A percentile compares a stretch with the other conserved stretches of the same genome.
Conservation (phyloP, 2,888 invertebrate genomes). For the Lasioglossum calceatum region DNA sequence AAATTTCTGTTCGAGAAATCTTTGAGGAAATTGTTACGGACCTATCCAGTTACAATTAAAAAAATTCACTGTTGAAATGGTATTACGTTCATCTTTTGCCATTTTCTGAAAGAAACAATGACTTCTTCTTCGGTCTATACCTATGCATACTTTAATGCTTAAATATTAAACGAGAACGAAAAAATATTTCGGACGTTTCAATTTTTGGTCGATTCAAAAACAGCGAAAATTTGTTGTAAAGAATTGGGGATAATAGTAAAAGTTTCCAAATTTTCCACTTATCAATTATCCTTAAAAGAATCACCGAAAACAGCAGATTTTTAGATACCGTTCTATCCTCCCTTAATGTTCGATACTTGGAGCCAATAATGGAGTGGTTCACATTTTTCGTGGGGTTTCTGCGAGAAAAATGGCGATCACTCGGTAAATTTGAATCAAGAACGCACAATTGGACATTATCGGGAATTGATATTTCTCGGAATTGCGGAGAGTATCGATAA, state of each 20-base stretch:
- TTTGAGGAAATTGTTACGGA: slow-evolving; percentile 4
- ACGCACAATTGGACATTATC: slow-evolving; percentile 33
- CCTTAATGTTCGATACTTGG: no score
- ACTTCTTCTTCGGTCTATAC: no score
- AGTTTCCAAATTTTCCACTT: no score
- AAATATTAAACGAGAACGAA: no score
- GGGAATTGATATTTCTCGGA: slow-evolving; percentile 21
- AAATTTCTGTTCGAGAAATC: slow-evolving; percentile 24
- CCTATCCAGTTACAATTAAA: background rate
- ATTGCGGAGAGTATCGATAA: slow-evolving; percentile 43
- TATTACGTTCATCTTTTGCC: background rate
- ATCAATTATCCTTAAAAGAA: background rate
- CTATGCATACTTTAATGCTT: no score
- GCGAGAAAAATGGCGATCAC: background rate
- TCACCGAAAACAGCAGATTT: background rate
- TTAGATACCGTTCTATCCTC: background rate
- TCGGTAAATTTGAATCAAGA: background rate
- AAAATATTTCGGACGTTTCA: no score
- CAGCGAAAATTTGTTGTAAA: no score
- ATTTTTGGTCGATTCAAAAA: no score
- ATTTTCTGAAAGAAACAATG: no score
- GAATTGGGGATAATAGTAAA: no score
- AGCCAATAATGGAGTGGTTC: background rate
- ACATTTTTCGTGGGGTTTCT: background rate
- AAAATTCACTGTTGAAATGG: background rate